Conservation (phyloP, 2,888 invertebrate species). For the Calameuta idolon region DNA sequence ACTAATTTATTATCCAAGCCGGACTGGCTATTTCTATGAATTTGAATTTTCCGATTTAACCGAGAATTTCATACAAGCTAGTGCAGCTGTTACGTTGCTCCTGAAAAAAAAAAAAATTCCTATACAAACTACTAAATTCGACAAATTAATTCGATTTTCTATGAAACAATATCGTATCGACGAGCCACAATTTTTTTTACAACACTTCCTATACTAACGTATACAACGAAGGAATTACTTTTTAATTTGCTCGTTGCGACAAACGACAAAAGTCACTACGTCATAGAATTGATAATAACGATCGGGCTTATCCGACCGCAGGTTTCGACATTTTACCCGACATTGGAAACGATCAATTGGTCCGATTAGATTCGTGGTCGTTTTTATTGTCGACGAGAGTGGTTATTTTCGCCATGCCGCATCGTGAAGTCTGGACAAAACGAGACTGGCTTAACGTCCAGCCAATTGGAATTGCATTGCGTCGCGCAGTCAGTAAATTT, state of each 20-base stretch:
- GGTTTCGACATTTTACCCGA: background rate
- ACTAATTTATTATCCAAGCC: conserved; percentile 15
- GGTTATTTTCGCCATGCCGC: background rate
- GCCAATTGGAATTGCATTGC: background rate
- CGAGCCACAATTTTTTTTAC: background rate
- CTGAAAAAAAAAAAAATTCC: background rate
- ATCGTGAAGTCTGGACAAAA: background rate
- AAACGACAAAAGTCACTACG: background rate
- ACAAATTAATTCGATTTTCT: background rate
- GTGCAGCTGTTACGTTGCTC: background rate
- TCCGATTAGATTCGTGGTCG: background rate
- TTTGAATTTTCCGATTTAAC: conserved; percentile 1
- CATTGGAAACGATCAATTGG: background rate
- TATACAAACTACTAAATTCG: background rate
- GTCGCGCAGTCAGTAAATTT: background rate
- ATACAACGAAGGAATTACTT: background rate
- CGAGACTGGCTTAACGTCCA: background rate
- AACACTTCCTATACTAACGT: background rate
- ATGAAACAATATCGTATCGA: background rate
- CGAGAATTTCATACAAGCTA: background rate
- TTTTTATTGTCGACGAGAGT: background rate
- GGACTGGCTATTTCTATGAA: conserved; percentile 6
- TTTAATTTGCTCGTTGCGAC: background rate
- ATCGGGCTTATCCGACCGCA: background rate
- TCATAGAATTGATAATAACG: background rate